phyloP scores from a whole-genome alignment of 2,797 vertebrate species.

The Dallia pectoralis region DNA sequence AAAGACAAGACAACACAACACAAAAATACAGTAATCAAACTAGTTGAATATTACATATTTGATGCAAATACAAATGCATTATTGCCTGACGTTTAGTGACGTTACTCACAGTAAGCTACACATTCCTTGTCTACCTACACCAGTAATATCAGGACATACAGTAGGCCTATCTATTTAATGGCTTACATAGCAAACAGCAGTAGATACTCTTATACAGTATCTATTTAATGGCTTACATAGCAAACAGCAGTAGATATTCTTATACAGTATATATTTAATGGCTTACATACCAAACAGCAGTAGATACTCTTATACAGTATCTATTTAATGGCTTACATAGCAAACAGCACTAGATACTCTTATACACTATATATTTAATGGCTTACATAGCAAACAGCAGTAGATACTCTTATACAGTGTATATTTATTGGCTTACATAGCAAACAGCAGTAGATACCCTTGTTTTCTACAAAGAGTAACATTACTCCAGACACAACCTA shows the following conservation, averaged over 20 bases:
- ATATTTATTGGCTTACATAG: too few relatives aligned
- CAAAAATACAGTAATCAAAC: neutral
- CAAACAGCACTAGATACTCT: too few relatives aligned
- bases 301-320: too few relatives aligned
- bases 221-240: too few relatives aligned
- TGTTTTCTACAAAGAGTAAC: neutral
- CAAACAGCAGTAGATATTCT: too few relatives aligned
- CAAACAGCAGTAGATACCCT: neutral
- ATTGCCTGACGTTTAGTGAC: neutral
- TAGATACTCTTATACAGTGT: neutral
- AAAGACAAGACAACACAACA: neutral
- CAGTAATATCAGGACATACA: neutral
- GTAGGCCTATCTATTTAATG: neutral
- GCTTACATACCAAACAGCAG: too few relatives aligned
- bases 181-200: too few relatives aligned
- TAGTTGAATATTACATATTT: neutral
- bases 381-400: neutral
- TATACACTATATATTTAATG: too few relatives aligned
- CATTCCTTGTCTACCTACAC: neutral
- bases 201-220: too few relatives aligned
- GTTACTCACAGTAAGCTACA: neutral
- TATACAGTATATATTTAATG: too few relatives aligned
- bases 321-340: too few relatives aligned
- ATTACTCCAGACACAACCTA: neutral
- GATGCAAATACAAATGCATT: neutral